phyloP scores from a whole-genome alignment of 92 coral and sea anemone species.

The Bergia puertoricense region DNA sequence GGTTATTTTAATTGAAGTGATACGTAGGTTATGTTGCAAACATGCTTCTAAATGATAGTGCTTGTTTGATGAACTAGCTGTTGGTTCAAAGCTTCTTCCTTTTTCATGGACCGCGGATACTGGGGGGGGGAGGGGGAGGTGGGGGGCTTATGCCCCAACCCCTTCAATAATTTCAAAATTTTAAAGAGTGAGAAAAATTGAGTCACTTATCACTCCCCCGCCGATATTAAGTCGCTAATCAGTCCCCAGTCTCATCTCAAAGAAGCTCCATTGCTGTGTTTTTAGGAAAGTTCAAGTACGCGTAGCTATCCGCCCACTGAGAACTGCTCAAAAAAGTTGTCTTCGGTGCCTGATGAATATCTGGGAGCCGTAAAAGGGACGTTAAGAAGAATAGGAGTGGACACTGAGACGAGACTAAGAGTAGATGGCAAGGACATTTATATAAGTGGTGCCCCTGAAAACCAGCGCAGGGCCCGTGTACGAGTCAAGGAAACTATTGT shows the following conservation, averaged over 20 bases:
- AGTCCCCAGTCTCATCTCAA: neutral
- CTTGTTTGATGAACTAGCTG: too few species aligned
- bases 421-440: neutral
- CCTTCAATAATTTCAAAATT: too few species aligned
- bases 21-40: neutral
- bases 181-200: too few species aligned
- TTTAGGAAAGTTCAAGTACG: neutral
- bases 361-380: conserved; percentile 4
- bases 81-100: neutral
- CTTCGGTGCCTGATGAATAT: neutral
- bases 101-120: too few species aligned
- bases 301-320: neutral
- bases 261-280: neutral
- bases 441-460: neutral
- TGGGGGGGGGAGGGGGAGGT: too few species aligned
- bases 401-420: neutral
- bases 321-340: neutral
- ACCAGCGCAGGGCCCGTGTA: conserved; percentile 27
- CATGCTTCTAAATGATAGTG: neutral
- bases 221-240: too few species aligned
- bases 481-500: conserved; percentile 12
- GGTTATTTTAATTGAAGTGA: neutral
- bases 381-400: neutral
- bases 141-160: too few species aligned
- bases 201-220: too few species aligned